A percentile compares a stretch with the other conserved stretches of the same genome.
Evolutionary conservation across 2,888 invertebrate species (phyloP).

Genomic region (Polylopha cassiicola): DNA sequence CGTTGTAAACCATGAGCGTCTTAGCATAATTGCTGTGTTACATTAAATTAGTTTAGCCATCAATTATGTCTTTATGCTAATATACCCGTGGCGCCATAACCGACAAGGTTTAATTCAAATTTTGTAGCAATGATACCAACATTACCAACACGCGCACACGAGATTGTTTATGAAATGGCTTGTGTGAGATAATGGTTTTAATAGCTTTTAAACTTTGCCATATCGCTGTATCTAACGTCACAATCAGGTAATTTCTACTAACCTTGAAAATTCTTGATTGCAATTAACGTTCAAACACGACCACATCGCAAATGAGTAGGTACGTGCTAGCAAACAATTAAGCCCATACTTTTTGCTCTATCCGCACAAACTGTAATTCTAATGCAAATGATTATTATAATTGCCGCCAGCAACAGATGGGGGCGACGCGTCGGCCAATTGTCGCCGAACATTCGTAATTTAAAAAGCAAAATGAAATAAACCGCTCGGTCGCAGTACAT

Average conservation of each 20-base stretch:
- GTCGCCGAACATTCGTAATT: conserved; percentile 75
- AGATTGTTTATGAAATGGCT: conserved; percentile 7
- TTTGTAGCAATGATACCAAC: conserved; percentile 30
- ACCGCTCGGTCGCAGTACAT: conserved; percentile 73
- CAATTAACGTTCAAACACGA: conserved; percentile 1
- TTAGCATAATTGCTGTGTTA: conserved; percentile 71
- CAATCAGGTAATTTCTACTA: background rate
- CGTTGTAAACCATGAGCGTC: conserved; percentile 70
- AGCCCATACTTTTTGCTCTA: conserved; percentile 20
- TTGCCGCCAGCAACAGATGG: conserved; percentile 70
- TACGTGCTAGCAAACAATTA: conserved; percentile 21
- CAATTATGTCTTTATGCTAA: conserved; percentile 68
- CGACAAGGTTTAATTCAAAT: conserved; percentile 36
- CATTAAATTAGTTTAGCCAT: conserved; percentile 71
- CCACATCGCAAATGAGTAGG: too few species aligned
- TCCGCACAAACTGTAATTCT: conserved; percentile 43
- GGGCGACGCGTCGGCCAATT: conserved; percentile 64
- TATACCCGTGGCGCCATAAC: conserved; percentile 38
- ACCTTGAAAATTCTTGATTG: too few species aligned
- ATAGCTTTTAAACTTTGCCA: too few species aligned
- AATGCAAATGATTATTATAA: conserved; percentile 58
- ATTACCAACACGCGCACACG: conserved; percentile 13
- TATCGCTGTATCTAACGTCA: background rate
- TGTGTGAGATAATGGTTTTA: background rate
- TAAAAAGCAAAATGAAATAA: conserved; percentile 75